Base-by-base conservation (phyloP, 2,888 invertebrate species). In the Drosophila yooni region DNA sequence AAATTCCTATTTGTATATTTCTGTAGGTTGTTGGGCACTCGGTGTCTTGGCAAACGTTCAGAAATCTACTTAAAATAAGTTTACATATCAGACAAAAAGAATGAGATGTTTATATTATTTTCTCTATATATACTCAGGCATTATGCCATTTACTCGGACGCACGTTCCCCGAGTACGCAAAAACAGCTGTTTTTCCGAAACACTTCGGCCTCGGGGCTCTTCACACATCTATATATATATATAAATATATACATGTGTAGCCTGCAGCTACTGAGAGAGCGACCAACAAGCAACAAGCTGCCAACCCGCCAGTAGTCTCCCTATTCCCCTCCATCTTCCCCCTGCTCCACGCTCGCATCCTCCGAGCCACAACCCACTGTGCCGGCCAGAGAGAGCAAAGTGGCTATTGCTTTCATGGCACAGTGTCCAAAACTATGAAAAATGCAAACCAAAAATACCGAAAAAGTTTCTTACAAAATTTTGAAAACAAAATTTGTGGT, bases 261-360 rank as follows among this genome's bases (percentile, higher is more conserved):
- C 50, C 70, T 74, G 68, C 57, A 70, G 79, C 61, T 60, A 66
- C 38, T 40, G 57, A 25, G 53, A 57, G 57, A 67, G 54, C 60
- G 40, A 54, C 67, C 72, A 62, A 40, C 43, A 80, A 81, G 84
- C 84, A 85, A 85, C 88, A 88, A 85, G 85, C 85, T 79, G 80
- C 76, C 60, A 66, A 57, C 53, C 40, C 70, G 70, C 68, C 64
- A 70, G 54, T 34, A 65, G 68, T 67, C 59, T 54, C 29, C 62
- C 40, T 21, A 56, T 46, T 40, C 53, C 40, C 59, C 67, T 13
- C 13, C 13, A 13, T 46, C 21, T 13, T 21, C 71, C 66, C 53
- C 65, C 46, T 33, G n/a, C 5, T n/a, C 46, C 34, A 46, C 38
- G 53, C 51, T 29, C 31, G 50, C 56, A 56, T 46, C 61, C 34